phyloP scores from a whole-genome alignment of 2,888 invertebrate genomes.

The Ditula angustiorana region DNA sequence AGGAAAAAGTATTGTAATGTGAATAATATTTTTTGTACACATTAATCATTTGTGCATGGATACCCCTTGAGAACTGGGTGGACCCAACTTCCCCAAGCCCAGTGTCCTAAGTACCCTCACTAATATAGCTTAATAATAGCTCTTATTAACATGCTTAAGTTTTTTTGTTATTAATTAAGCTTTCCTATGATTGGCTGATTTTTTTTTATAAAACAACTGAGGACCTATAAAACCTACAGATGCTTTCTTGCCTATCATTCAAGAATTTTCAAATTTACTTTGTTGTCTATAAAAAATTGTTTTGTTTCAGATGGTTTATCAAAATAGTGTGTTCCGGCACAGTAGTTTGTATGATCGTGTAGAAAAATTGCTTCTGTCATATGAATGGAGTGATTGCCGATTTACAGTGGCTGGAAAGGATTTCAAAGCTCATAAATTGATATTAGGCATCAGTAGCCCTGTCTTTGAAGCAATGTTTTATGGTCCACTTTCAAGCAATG shows the following conservation, averaged over 20 bases:
- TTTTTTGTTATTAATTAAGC: background rate
- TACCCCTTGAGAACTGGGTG: background rate
- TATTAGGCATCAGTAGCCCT: conserved; percentile 88
- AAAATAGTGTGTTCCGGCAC: conserved; percentile 60
- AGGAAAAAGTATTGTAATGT: background rate
- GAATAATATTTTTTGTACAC: background rate
- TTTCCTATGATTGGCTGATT: conserved; percentile 3
- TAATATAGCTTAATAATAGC: conserved; percentile 12
- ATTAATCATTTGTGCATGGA: background rate
- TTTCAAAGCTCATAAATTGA: conserved; percentile 86
- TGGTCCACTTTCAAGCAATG: conserved; percentile 84
- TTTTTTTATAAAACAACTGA: no score
- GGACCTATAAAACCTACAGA: background rate
- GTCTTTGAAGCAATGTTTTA: conserved; percentile 90
- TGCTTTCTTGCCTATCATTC: conserved; percentile 7
- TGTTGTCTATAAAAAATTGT: conserved; percentile 38
- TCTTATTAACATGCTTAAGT: conserved; percentile 4
- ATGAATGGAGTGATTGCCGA: conserved; percentile 86
- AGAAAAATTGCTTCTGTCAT: conserved; percentile 75
- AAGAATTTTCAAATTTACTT: background rate
- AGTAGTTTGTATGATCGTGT: conserved; percentile 77
- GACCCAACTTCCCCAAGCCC: conserved; percentile 3
- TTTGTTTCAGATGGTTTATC: conserved; percentile 73
- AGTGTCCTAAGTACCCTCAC: conserved; percentile 21
- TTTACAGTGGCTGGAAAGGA: conserved; percentile 82